phyloP scores from a whole-genome alignment of 2,797 vertebrate species.

The Neosalanx taihuensis region DNA sequence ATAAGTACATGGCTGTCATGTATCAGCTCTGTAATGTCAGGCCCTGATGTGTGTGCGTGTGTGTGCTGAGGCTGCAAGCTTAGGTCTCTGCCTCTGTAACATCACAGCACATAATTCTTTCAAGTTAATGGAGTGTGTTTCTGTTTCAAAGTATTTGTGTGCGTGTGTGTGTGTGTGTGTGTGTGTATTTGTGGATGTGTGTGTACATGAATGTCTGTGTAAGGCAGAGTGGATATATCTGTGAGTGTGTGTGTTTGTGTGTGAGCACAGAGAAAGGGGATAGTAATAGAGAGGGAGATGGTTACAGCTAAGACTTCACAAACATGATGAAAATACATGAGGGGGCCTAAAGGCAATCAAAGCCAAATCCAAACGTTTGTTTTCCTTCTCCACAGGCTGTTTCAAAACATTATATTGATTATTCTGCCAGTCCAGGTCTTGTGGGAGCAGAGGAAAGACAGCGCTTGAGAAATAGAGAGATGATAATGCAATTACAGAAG shows the following conservation, averaged over 20 bases:
- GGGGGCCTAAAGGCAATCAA: constrained; percentile 64
- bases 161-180: not conserved
- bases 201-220: not conserved
- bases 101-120: too few relatives aligned
- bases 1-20: too few relatives aligned
- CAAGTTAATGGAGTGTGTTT: not conserved
- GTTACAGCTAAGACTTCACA: constrained; percentile 28
- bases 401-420: constrained; percentile 69
- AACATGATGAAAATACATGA: constrained; percentile 62
- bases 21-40: not conserved
- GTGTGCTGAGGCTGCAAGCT: not conserved
- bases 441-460: constrained; percentile 49
- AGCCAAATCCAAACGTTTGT: constrained; percentile 57
- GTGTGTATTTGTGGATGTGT: not conserved
- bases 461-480: constrained; percentile 62
- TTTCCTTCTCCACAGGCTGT: constrained; percentile 52
- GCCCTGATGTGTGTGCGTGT: not conserved
- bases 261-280: not conserved
- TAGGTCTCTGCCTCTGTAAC: not conserved
- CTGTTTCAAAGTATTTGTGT: not conserved
- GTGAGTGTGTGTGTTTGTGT: not conserved
- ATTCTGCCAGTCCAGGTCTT: constrained; percentile 55
- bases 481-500: constrained; percentile 64
- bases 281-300: constrained; percentile 23
- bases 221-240: not conserved